Evolutionary conservation across 1,140 invertebrate species (phyloP).

Genomic region (Scaptodrosophila lebanonensis): DNA sequence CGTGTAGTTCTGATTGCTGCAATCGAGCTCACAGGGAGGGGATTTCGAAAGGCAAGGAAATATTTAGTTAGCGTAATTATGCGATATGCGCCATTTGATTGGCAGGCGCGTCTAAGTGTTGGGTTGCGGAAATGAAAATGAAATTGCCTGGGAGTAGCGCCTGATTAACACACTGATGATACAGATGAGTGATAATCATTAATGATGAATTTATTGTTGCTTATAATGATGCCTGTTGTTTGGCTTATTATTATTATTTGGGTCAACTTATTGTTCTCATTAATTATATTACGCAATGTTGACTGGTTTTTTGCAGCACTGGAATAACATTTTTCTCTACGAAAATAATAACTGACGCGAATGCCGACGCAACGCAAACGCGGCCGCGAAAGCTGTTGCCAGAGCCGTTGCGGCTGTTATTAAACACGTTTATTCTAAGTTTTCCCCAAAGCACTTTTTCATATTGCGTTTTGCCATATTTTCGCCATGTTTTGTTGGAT

Average conservation of each 20-base stretch:
- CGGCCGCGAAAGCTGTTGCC: too few relatives aligned
- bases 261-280: too few relatives aligned
- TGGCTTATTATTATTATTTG: too few relatives aligned
- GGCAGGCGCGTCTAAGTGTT: too few relatives aligned
- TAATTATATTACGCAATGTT: too few relatives aligned
- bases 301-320: too few relatives aligned
- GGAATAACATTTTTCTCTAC: too few relatives aligned
- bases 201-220: background rate
- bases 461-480: constrained; percentile 69
- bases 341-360: constrained; percentile 9
- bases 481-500: constrained; percentile 70
- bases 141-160: constrained; percentile 48
- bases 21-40: constrained; percentile 7
- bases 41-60: constrained; percentile 17
- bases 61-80: constrained; percentile 67
- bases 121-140: constrained; percentile 52
- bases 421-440: constrained; percentile 74
- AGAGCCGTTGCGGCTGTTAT: constrained; percentile 51
- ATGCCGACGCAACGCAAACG: too few relatives aligned
- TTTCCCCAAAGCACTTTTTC: constrained; percentile 67
- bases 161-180: constrained; percentile 35
- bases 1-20: constrained; percentile 44
- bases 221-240: too few relatives aligned
- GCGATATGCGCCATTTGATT: constrained; percentile 62
- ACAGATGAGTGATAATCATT: constrained; percentile 47